phyloP scores from a whole-genome alignment of 1,140 invertebrate genomes.

The Carposina sasakii region DNA sequence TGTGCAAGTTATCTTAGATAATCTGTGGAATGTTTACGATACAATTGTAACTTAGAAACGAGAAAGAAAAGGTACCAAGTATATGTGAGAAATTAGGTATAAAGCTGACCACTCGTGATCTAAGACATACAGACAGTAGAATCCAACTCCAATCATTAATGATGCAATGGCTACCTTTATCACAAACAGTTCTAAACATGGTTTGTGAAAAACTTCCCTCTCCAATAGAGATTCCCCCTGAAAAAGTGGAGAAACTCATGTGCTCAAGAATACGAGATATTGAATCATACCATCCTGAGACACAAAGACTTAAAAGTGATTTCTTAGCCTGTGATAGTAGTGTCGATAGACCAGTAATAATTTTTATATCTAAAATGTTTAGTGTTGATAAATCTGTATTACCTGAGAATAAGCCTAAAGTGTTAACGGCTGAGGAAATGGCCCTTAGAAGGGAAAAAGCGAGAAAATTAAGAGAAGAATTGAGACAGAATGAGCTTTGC shows the following conservation, averaged over 20 bases:
- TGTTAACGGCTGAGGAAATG: conserved; percentile 85
- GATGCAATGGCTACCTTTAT: conserved; percentile 92
- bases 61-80: conserved; percentile 85
- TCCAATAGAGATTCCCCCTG: conserved; percentile 83
- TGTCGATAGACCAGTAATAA: conserved; percentile 82
- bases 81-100: conserved; percentile 89
- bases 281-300: conserved; percentile 79
- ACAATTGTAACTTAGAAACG: conserved; percentile 83
- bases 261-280: conserved; percentile 80
- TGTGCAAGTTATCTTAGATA: conserved; percentile 95
- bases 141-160: conserved; percentile 86
- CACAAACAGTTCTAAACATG: conserved; percentile 85
- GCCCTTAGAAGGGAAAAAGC: conserved; percentile 79
- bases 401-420: conserved; percentile 82
- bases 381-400: conserved; percentile 81
- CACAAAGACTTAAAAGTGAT: conserved; percentile 81
- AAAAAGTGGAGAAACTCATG: conserved; percentile 84
- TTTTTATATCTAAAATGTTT: conserved; percentile 98
- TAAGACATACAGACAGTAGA: conserved; percentile 84
- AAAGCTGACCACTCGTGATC: conserved; percentile 83
- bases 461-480: conserved; percentile 75
- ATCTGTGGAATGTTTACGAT: conserved; percentile 94
- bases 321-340: conserved; percentile 83
- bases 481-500: conserved; percentile 65
- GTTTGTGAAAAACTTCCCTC: conserved; percentile 87